A percentile compares a stretch with the other conserved stretches of the same genome.
These are phyloP conservation scores for Florisuga fusca DNA, from an alignment of 2,797 vertebrate genomes.

Conservation along the genomic window DNA sequence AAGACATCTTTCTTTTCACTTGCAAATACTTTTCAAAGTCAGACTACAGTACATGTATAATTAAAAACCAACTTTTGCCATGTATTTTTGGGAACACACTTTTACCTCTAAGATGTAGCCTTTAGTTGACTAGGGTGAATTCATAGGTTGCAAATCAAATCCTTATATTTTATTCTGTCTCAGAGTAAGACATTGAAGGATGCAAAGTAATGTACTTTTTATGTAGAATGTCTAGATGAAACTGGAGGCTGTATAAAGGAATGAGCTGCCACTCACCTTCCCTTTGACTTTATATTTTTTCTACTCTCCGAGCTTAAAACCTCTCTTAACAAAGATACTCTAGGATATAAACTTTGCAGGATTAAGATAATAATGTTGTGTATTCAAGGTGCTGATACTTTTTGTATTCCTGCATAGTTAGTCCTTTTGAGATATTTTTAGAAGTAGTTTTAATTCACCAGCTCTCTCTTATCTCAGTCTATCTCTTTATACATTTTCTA, in stretches of 20 bases:
- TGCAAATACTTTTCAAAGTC: conserved; percentile 34
- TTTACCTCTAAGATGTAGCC: neutral
- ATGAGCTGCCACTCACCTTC: fast-evolving
- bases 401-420: neutral
- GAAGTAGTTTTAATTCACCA: neutral
- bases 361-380: neutral
- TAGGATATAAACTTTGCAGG: neutral
- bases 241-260: neutral
- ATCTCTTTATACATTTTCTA: neutral
- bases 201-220: neutral
- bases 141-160: neutral
- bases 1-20: neutral
- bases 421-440: neutral
- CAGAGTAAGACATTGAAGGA: neutral
- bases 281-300: neutral
- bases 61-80: neutral
- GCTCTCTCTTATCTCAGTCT: neutral
- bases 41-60: neutral
- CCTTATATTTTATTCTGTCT: neutral
- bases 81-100: neutral
- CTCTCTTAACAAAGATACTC: neutral
- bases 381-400: neutral
- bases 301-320: neutral
- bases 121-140: conserved; percentile 1
- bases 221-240: neutral